Evolutionary conservation across 30 jellyfish, hydroid and myxozoan genomes (phyloP).

Genomic region (Euphysa ruthae): DNA sequence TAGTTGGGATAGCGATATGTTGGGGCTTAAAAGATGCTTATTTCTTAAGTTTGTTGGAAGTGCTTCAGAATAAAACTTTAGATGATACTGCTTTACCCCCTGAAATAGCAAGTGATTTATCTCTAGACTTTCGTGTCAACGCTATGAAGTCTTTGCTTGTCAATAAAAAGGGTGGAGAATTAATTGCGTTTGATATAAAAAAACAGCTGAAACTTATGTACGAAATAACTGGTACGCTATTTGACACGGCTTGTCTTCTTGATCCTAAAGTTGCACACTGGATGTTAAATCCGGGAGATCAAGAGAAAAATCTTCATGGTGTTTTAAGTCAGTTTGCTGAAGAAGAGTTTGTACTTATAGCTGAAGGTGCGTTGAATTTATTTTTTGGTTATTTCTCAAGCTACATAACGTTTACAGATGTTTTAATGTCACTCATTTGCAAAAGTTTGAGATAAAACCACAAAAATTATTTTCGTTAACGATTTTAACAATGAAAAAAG

Average conservation of each 20-base stretch:
- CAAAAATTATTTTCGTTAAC: too few relatives aligned
- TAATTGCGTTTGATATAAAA: constrained; percentile 49
- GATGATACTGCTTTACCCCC: constrained; percentile 23
- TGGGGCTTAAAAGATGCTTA: constrained; percentile 74
- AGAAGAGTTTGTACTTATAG: constrained; percentile 30
- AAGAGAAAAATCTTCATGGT: constrained; percentile 42
- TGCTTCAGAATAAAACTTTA: background rate
- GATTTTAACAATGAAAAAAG: too few relatives aligned
- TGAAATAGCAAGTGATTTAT: background rate
- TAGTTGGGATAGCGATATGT: constrained; percentile 70
- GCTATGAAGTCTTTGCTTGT: background rate
- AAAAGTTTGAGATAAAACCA: too few relatives aligned
- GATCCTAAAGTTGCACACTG: constrained; percentile 98
- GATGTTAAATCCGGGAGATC: constrained; percentile 67
- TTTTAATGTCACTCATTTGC: too few relatives aligned
- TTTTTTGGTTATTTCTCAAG: too few relatives aligned
- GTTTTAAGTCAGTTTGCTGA: constrained; percentile 34
- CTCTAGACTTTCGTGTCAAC: background rate
- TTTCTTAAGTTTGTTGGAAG: constrained; percentile 25
- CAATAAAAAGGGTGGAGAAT: background rate
- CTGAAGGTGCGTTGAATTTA: constrained; percentile 58
- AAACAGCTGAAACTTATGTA: constrained; percentile 49
- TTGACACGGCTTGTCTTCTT: constrained; percentile 15
- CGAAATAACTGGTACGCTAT: constrained; percentile 17
- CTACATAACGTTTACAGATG: too few relatives aligned